These are phyloP conservation scores for Lamprotornis superbus DNA, from an alignment of 2,113 vertebrate genomes.

Conservation along the genomic window DNA sequence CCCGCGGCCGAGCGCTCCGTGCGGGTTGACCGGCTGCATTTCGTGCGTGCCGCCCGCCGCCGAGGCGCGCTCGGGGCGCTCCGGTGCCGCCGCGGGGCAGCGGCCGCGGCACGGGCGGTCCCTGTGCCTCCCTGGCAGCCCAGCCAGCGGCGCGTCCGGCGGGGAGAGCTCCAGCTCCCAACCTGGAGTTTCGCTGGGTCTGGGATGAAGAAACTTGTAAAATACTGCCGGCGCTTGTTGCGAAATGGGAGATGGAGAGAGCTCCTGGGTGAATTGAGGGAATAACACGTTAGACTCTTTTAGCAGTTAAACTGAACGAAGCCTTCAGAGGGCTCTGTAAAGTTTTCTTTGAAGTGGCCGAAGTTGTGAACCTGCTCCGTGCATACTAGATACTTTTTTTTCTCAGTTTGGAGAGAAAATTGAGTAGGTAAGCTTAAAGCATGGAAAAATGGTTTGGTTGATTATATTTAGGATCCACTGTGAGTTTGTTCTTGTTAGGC, in stretches of 20 bases:
- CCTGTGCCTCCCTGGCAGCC: background rate
- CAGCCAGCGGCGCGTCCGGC: background rate
- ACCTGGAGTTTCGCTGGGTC: rapidly evolving
- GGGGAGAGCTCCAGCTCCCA: rapidly evolving
- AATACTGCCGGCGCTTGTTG: background rate
- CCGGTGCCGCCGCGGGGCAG: background rate
- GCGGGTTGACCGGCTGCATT: background rate
- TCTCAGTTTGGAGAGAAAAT: background rate
- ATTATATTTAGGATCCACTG: background rate
- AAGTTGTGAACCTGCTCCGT: background rate
- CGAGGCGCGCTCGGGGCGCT: rapidly evolving
- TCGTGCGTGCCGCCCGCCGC: background rate
- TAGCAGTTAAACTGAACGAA: background rate
- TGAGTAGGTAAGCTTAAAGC: background rate
- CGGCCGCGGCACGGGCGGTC: background rate
- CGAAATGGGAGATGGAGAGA: background rate
- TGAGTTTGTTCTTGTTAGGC: background rate
- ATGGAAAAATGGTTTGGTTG: background rate
- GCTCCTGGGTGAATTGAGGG: background rate
- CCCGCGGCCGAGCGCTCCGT: background rate
- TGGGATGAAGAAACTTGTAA: background rate
- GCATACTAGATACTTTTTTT: rapidly evolving
- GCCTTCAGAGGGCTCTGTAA: background rate
- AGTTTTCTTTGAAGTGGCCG: background rate
- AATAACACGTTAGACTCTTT: rapidly evolving